Base-by-base conservation (phyloP, 2,888 invertebrate species). In the Synergus itoensis region DNA sequence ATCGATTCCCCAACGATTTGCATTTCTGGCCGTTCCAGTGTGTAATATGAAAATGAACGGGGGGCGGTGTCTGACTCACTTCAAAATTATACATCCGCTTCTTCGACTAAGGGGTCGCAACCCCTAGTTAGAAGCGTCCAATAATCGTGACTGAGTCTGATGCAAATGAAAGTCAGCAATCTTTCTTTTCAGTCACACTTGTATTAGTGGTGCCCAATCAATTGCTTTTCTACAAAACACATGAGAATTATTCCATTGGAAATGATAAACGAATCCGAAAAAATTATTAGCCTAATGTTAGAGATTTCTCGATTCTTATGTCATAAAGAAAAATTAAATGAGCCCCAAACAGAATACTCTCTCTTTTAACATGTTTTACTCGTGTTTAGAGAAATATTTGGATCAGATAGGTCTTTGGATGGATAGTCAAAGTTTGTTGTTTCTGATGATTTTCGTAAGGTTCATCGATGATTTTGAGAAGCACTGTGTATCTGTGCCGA, bases 401-500 rank as follows among this genome's bases (percentile, higher is more conserved):
- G 18, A 18, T 21, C 21, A 2, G 43, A 14, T n/a, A n/a, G n/a
- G n/a, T n/a, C n/a, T n/a, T n/a, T n/a, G n/a, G n/a, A n/a, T n/a
- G n/a, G n/a, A 43, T 69, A 48, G 14, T 48, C 14, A 28, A 48
- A 45, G 1, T 14, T 14, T 11, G 21, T 12, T 1, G 18, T 45
- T 43, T 45, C 5, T 41, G 40, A 21, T 60, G 12, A 21, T 21
- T 18, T 65, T 65, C 18, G 67, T 28, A 69, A 69, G 48, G 69
- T 73, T 77, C 57, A 60, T 76, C 57, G 21, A 53, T 21, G 77
- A 83, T 89, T 89, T 90, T 91, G 91, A 90, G 90, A 91, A 85
- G 89, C 90, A 90, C 91, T 91, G 90, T 82, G 85, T 89, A 90
- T 89, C 88, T 90, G 89, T 89, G 89, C 87, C 86, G 86, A 87